Conservation (phyloP, 2,797 vertebrate species). For the Hemitrygon akajei region DNA sequence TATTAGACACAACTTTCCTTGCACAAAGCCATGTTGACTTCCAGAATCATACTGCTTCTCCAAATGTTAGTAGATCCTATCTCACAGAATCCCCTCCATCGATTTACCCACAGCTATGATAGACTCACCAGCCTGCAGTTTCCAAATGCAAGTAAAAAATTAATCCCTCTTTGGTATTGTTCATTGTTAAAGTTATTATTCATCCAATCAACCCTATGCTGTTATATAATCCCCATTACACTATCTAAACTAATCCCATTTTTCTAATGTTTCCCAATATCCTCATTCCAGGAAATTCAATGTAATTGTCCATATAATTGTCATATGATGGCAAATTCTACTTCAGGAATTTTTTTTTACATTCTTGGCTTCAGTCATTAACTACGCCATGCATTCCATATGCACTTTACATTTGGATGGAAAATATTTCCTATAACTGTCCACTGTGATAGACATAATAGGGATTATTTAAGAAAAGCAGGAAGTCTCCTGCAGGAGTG, state of each 20-base stretch:
- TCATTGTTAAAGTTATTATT: neutral
- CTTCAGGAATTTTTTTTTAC: neutral
- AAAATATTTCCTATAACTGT: neutral
- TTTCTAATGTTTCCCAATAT: neutral
- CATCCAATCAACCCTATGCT: neutral
- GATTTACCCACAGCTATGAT: too few relatives aligned
- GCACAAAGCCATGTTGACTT: too few relatives aligned
- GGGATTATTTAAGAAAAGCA: neutral
- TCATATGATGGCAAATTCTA: neutral
- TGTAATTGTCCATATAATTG: too few relatives aligned
- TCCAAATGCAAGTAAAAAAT: neutral
- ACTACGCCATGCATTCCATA: neutral
- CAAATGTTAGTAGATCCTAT: too few relatives aligned
- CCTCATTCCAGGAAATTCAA: neutral
- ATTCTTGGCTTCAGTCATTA: neutral
- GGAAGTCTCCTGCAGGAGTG: neutral
- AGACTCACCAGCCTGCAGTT: too few relatives aligned
- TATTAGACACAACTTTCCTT: too few relatives aligned
- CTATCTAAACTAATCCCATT: neutral
- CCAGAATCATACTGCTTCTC: too few relatives aligned
- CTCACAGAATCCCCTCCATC: too few relatives aligned
- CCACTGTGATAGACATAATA: neutral
- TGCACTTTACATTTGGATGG: neutral
- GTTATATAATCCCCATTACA: neutral
- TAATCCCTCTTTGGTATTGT: neutral